Evolutionary conservation across 2,113 vertebrate species (phyloP), one percentile per base, ranked within the genome.

Genomic region (Ceuthmochares aereus): DNA sequence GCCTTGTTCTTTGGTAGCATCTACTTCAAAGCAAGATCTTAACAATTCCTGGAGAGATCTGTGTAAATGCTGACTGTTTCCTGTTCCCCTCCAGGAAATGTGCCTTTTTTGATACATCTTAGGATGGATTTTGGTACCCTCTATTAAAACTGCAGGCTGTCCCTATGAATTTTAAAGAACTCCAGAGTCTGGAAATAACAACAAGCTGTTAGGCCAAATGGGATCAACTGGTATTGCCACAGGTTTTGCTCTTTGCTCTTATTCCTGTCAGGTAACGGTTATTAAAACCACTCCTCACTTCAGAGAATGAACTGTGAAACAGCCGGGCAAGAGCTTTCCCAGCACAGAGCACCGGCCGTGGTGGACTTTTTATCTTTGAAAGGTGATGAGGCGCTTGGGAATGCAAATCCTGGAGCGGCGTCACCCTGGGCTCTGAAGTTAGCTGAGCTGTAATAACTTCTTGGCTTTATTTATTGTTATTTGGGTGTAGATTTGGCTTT

Each of bases 1-100:
- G 93, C 89, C 29, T 64, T 89, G 1, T 60, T 92, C 93, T 81
- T 93, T 73, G 79, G 93, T 77, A 91, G 79, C 68, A 56, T 85
- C 72, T 37, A 97, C 97, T 97, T 98, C 97, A 97, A 96, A 98
- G 98, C 80, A 70, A 45, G 68, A 87, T 59, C 90, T 93, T 63
- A n/a, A 19, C 26, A 54, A 56, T 84, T 91, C 91, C 89, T 82
- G 95, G 89, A 68, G 87, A 58, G 96, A 60, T 88, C 86, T 94
- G 93, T 87, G 56, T 87, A 47, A 84, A 47, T 88, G 89, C 88
- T 94, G 96, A 89, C 76, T 36, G 72, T 93, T 97, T 97, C 95
- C 97, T 97, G 66, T 90, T 81, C 79, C 93, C 42, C 94, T 79
- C 54, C 94, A 90, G 97, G 93, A 95, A 90, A 32, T 60, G 42